Evolutionary conservation across 1,140 invertebrate genomes (phyloP).

Genomic region (Drosophila paulistorum): DNA sequence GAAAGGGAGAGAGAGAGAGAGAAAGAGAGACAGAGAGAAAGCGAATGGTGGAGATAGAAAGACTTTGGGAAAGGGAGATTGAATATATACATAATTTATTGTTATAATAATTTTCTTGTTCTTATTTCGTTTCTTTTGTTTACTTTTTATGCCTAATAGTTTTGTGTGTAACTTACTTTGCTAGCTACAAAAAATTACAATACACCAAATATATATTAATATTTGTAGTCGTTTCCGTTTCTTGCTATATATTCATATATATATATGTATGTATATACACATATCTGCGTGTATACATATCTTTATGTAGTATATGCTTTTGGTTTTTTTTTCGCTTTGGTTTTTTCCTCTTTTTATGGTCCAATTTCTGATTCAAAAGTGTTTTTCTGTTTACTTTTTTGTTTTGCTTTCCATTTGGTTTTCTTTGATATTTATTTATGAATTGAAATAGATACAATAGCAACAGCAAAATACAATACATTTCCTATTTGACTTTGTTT

Average conservation of each 20-base stretch:
- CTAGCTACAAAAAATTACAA: constrained; percentile 55
- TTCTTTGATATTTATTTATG: constrained; percentile 28
- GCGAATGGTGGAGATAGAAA: not conserved
- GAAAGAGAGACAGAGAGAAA: constrained; percentile 4
- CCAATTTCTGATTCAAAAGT: constrained; percentile 64
- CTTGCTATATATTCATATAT: not conserved
- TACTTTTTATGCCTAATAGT: constrained; percentile 8
- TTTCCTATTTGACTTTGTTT: constrained; percentile 1
- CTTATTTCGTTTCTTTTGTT: too few relatives aligned
- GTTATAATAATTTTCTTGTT: constrained; percentile 25
- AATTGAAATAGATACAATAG: constrained; percentile 18
- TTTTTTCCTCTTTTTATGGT: constrained; percentile 43
- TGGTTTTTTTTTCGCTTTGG: constrained; percentile 26
- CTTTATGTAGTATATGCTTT: constrained; percentile 22
- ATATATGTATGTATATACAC: constrained; percentile 18
- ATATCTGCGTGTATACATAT: constrained; percentile 21
- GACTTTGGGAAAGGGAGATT: not conserved
- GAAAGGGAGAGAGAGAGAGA: not conserved
- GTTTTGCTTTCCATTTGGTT: constrained; percentile 43
- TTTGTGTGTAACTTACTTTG: constrained; percentile 34
- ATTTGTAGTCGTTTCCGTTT: constrained; percentile 12
- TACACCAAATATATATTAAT: constrained; percentile 43
- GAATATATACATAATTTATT: constrained; percentile 9
- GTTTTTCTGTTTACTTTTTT: constrained; percentile 22
- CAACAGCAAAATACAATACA: constrained; percentile 5